Evolutionary conservation across 1,140 invertebrate genomes (phyloP).

Genomic region (Drosophila teissieri): DNA sequence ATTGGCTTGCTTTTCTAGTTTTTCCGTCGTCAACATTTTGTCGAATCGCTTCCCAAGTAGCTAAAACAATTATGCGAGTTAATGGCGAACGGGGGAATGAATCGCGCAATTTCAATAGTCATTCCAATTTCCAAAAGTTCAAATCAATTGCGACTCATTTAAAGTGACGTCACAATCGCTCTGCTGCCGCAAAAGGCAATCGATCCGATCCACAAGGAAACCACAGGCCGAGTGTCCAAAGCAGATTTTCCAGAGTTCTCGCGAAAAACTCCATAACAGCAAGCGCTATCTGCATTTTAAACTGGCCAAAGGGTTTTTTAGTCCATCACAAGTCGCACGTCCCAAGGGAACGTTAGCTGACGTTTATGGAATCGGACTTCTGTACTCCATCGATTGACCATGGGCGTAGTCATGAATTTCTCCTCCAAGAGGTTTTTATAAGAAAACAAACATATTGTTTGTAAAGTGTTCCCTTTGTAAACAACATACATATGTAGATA

Average conservation of each 20-base stretch:
- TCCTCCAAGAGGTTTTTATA: too few relatives aligned
- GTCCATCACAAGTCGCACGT: constrained; percentile 18
- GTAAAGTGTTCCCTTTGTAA: too few relatives aligned
- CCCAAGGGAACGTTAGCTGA: constrained; percentile 52
- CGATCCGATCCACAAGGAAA: constrained; percentile 19
- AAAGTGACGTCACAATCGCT: constrained; percentile 39
- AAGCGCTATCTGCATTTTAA: constrained; percentile 55
- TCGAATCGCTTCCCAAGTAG: constrained; percentile 58
- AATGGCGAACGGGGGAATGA: constrained; percentile 12
- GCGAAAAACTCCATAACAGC: constrained; percentile 49
- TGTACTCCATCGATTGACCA: neutral
- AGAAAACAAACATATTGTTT: too few relatives aligned
- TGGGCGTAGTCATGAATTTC: neutral
- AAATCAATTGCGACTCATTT: constrained; percentile 41
- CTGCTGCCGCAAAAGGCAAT: constrained; percentile 23
- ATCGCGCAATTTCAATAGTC: constrained; percentile 14
- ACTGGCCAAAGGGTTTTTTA: constrained; percentile 40
- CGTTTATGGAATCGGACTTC: constrained; percentile 44
- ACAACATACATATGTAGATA: too few relatives aligned
- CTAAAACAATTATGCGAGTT: constrained; percentile 50
- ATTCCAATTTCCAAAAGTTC: constrained; percentile 30
- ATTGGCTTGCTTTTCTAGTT: constrained; percentile 4
- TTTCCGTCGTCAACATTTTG: constrained; percentile 49
- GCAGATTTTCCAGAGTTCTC: constrained; percentile 43
- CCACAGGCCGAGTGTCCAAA: constrained; percentile 8